phyloP scores from a whole-genome alignment of 37 sponge, comb jelly and placozoan species.

The Halichondria panicea region DNA sequence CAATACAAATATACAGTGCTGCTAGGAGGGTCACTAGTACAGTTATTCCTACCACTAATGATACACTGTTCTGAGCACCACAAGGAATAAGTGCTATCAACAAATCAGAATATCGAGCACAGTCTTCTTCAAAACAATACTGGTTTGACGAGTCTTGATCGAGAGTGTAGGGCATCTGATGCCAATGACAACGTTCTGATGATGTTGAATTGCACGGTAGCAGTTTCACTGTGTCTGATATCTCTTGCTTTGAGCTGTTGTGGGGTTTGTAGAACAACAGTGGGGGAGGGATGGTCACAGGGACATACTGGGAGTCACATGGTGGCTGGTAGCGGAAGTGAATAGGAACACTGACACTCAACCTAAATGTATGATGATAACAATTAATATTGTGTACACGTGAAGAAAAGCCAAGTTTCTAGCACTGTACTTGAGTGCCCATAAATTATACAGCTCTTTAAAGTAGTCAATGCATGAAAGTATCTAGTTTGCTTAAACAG shows the following conservation, averaged over 20 bases:
- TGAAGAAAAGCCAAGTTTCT: too few relatives aligned
- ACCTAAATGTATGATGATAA: too few relatives aligned
- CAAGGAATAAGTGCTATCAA: not conserved
- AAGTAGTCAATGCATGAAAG: too few relatives aligned
- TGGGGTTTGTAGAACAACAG: conserved; percentile 5
- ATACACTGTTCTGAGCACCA: not conserved
- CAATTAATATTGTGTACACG: too few relatives aligned
- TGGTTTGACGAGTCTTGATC: not conserved
- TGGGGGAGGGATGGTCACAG: conserved; percentile 16
- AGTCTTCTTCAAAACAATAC: not conserved
- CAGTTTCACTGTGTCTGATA: not conserved
- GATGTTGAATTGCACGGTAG: conserved; percentile 20
- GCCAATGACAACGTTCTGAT: not conserved
- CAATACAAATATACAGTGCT: not conserved
- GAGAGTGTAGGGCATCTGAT: conserved; percentile 1
- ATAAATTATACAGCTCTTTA: too few relatives aligned
- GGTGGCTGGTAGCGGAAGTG: conserved; percentile 42
- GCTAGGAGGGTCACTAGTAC: not conserved
- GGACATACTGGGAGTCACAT: not conserved
- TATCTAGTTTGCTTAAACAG: too few relatives aligned
- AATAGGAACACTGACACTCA: conserved; percentile 21
- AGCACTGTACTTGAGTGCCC: too few relatives aligned
- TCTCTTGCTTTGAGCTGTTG: too few relatives aligned
- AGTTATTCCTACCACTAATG: not conserved
- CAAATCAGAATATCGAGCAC: not conserved